Evolutionary conservation across 2,797 vertebrate genomes (phyloP).

Genomic region (Carduelis carduelis): DNA sequence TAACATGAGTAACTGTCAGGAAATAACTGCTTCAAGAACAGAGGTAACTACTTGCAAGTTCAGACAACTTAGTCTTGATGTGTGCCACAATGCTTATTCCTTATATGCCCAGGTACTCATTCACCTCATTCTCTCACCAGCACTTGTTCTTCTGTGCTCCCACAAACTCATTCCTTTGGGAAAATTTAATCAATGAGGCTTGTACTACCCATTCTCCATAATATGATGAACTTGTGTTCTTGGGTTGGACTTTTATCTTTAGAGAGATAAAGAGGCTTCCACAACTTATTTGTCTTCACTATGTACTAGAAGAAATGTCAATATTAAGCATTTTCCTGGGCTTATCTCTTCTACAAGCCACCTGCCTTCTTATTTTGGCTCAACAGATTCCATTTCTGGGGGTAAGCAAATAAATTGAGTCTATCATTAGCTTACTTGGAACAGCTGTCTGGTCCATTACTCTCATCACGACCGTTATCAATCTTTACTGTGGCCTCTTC

Average conservation of each 20-base stretch:
- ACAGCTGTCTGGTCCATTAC: constrained; percentile 69
- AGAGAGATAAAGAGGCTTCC: neutral
- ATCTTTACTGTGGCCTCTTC: constrained; percentile 82
- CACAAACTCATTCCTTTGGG: neutral
- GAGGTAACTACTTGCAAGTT: neutral
- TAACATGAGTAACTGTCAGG: neutral
- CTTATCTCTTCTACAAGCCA: neutral
- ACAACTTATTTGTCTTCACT: neutral
- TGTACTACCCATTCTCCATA: neutral
- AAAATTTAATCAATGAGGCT: neutral
- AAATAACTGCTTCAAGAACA: neutral
- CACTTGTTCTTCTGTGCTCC: neutral
- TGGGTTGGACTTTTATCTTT: neutral
- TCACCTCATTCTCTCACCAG: neutral
- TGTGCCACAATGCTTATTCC: neutral
- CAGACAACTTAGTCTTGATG: neutral
- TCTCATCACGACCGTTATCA: constrained; percentile 83
- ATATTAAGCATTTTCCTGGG: neutral
- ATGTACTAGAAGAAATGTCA: neutral
- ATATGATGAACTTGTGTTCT: neutral
- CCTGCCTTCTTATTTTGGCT: neutral
- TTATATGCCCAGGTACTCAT: neutral
- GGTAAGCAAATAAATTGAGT: neutral
- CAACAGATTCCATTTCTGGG: neutral
- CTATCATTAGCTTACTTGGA: constrained; percentile 75